These are phyloP conservation scores for Alectura lathami DNA, from an alignment of 2,113 vertebrate genomes.

Conservation along the genomic window DNA sequence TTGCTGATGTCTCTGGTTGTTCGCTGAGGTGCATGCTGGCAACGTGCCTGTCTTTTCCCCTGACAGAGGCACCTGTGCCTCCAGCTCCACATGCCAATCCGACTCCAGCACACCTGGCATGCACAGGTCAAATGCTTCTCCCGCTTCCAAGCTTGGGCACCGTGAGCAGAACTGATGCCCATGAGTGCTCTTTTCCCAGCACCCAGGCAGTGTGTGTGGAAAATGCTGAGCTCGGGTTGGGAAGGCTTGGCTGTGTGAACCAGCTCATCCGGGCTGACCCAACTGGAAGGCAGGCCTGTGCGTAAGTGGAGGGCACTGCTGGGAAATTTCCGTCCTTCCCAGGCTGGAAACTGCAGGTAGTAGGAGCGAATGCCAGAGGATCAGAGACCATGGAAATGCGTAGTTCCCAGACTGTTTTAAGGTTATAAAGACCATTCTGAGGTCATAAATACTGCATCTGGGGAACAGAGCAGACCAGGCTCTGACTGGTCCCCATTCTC, in stretches of 20 bases:
- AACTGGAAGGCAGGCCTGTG: not conserved
- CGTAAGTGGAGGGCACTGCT: not conserved
- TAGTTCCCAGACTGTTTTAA: not conserved
- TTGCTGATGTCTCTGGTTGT: not conserved
- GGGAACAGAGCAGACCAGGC: not conserved
- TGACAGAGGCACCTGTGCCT: not conserved
- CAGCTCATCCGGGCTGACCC: not conserved
- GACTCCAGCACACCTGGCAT: not conserved
- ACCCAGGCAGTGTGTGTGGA: not conserved
- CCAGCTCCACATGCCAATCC: not conserved
- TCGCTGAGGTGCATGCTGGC: too few relatives aligned
- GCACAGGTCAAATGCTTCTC: not conserved
- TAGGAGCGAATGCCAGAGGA: not conserved
- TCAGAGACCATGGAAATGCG: not conserved
- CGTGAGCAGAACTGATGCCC: not conserved
- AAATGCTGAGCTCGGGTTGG: not conserved
- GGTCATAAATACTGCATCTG: not conserved
- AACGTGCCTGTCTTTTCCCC: not conserved
- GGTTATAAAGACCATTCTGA: not conserved
- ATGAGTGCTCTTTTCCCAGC: not conserved
- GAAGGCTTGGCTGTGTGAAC: not conserved
- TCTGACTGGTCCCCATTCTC: not conserved
- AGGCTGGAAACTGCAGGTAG: not conserved
- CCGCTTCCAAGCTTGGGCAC: not conserved
- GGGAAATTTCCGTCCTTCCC: not conserved